Base-by-base conservation (phyloP, 2,797 vertebrate genomes). In the Phrynocephalus vlangalii region DNA sequence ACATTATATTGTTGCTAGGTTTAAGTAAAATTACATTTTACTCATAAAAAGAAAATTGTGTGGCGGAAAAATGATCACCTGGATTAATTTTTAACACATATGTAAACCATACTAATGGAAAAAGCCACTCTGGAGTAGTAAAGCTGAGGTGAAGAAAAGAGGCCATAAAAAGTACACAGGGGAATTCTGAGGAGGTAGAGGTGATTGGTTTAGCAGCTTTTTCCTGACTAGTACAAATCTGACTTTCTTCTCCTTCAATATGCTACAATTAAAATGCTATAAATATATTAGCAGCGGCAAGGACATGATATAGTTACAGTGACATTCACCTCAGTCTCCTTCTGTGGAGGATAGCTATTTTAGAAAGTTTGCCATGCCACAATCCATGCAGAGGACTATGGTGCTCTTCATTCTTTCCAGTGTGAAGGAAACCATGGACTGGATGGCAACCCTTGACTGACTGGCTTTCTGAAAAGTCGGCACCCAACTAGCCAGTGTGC, bases 251-350 rank as follows among this genome's bases (percentile, higher is more conserved):
- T 87, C 82, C 50, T 78, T 84, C 66, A 81, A 84, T 87, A 63
- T 50, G 78, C 70, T 81, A 81, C 86, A 87, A 80, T 13, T 16
- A 30, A 89, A 82, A 85, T 5, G 66, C 70, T 50, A 0, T 0
- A 0, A 80, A 30, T 10, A 75, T 26, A 9, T 75, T 73, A 88
- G 90, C 48, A 1, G 56, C 9, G n/a, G 24, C 1, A 1, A 66
- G 13, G 50, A 48, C 0, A 30, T 15, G 38, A 89, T 80, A 90
- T 72, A 89, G 60, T 87, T 84, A 84, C 85, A 86, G 20, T 87
- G 52, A 91, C 78, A 88, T 89, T 91, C 78, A 79, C 84, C 73
- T 73, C 79, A 63, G 66, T 89, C 87, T 88, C 87, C 89, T 90
- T 87, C 83, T 87, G 82, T 28, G 86, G 72, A 56, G 68, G 72